These are phyloP conservation scores for Eclectus roratus DNA, from an alignment of 2,113 vertebrate species.

Conservation along the genomic window DNA sequence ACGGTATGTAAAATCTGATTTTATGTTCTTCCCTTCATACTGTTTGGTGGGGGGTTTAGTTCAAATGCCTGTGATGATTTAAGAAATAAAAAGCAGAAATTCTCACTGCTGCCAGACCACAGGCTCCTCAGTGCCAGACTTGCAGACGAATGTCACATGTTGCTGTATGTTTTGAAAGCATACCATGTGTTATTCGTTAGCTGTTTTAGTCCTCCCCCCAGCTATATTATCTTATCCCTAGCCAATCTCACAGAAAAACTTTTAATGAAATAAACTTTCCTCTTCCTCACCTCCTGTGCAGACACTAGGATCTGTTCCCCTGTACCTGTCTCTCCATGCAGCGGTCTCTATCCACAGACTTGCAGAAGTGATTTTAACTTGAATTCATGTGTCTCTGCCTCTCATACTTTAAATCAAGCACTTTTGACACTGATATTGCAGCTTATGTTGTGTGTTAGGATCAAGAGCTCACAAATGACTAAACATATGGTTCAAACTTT, in stretches of 20 bases:
- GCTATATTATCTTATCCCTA: conserved; percentile 18
- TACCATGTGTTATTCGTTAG: conserved; percentile 86
- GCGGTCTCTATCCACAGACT: background rate
- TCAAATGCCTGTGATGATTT: conserved; percentile 55
- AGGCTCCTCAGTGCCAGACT: conserved; percentile 81
- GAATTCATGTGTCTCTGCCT: background rate
- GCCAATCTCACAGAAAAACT: conserved; percentile 36
- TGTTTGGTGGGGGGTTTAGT: conserved; percentile 49
- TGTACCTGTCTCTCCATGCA: background rate
- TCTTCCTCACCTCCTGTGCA: conserved; percentile 27
- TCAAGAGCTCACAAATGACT: conserved; percentile 59
- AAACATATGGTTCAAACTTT: conserved; percentile 54
- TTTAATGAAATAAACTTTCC: conserved; percentile 50
- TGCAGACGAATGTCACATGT: conserved; percentile 76
- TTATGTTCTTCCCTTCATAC: conserved; percentile 55
- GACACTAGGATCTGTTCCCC: background rate
- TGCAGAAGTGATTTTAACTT: background rate
- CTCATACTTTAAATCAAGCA: conserved; percentile 39
- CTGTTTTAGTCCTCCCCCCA: conserved; percentile 34
- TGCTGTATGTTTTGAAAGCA: conserved; percentile 65
- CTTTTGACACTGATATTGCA: conserved; percentile 48
- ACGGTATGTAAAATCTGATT: conserved; percentile 20
- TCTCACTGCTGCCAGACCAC: conserved; percentile 75
- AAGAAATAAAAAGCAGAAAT: conserved; percentile 75
- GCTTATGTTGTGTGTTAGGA: conserved; percentile 62